Percentiles rank a stretch among this genome's conserved stretches.
Evolutionary conservation across 2,888 invertebrate genomes (phyloP).

Genomic region (Pasiphila rectangulata): DNA sequence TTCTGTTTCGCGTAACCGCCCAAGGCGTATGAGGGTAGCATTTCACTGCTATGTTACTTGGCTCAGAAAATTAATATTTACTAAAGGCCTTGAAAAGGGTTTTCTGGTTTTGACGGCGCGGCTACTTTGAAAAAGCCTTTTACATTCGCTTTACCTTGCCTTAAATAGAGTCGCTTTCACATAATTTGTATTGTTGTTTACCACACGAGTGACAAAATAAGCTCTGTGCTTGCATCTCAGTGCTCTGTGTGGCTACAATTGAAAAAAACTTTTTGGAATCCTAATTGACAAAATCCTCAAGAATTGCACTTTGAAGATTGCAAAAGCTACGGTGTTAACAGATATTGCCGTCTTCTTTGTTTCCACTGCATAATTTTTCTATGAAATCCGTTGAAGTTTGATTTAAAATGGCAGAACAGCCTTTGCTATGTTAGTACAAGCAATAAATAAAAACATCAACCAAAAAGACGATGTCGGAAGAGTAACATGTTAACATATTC

Average conservation of each 20-base stretch:
- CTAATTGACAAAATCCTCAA: too few relatives aligned
- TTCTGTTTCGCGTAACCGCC: background rate
- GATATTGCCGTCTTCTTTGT: too few relatives aligned
- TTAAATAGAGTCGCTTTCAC: background rate
- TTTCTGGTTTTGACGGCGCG: conserved; percentile 6
- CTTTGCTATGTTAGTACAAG: background rate
- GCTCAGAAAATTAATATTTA: conserved; percentile 7
- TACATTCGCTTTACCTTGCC: background rate
- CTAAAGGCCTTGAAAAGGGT: conserved; percentile 9
- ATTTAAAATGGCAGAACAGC: conserved; percentile 6
- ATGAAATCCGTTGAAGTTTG: background rate
- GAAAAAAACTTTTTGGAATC: too few relatives aligned
- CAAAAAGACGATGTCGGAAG: conserved; percentile 13
- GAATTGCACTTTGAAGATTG: too few relatives aligned
- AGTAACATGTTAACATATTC: conserved; percentile 19
- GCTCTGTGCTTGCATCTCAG: too few relatives aligned
- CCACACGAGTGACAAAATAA: too few relatives aligned
- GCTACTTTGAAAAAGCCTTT: background rate
- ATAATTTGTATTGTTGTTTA: too few relatives aligned
- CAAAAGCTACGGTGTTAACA: too few relatives aligned
- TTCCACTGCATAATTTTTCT: background rate
- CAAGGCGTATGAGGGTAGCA: background rate
- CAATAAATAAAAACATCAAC: conserved; percentile 14
- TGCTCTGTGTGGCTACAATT: too few relatives aligned
- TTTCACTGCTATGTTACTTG: background rate